Evolutionary conservation across 2,113 vertebrate genomes (phyloP), one percentile per base, ranked within the genome.

Genomic region (Casuarius casuarius): DNA sequence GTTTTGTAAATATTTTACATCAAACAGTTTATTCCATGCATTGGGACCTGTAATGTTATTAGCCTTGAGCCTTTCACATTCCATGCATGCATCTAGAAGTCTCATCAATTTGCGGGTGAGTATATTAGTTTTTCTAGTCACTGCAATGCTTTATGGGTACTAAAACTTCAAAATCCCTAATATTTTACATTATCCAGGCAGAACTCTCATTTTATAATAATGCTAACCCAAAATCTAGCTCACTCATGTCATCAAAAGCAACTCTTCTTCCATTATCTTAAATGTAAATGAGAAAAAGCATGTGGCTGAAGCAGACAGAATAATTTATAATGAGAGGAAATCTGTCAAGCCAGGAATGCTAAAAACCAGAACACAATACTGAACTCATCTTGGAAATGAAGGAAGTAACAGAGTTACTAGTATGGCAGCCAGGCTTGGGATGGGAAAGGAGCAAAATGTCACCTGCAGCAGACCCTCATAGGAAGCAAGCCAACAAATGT

Each of bases 271-370:
- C 84, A 94, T 96, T 95, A 96, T 93, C 84, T 94, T 92, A 92
- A 95, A 95, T 73, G 46, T 83, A 95, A 95, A 96, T 94, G 95
- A 96, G 92, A 91, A 96, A 93, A 96, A 91, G 35, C 96, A 97
- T 89, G 78, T 62, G 81, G 66, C 89, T 76, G 81, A 92, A 91
- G 44, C 87, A 91, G 89, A 95, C 89, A 87, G 95, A 96, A 46
- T 97, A 91, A 96, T 97, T 94, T 92, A 94, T 92, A 95, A 95
- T 82, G 84, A 97, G 58, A 84, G 40, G 74, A 92, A 92, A 87
- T 83, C 52, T 79, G 74, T 73, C 87, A 94, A 54, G 58, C 58
- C 81, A 94, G 35, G 65, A 82, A 87, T 46, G 88, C 31, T 76
- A 33, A 81, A 91, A 80, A 87, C 0, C 52, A 68, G 62, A 92